Conservation (phyloP, 2,888 invertebrate species). For the Hetaerina titia region DNA sequence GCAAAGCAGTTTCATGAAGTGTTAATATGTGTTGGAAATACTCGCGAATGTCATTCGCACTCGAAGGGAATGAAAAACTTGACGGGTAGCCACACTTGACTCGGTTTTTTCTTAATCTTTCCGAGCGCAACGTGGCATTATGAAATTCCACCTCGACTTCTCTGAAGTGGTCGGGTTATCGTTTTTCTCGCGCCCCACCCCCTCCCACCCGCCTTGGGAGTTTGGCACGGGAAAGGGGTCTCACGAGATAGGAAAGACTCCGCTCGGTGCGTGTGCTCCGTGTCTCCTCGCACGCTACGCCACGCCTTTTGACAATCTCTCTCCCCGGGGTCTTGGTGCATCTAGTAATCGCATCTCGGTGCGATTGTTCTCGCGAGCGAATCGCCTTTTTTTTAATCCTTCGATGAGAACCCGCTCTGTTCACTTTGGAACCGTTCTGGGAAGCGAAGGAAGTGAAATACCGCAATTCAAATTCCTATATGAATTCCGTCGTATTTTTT, state of each 20-base stretch:
- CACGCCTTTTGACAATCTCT: neutral
- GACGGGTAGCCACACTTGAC: too few relatives aligned
- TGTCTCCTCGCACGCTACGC: neutral
- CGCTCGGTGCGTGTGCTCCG: neutral
- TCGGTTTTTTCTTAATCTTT: too few relatives aligned
- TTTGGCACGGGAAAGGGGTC: neutral
- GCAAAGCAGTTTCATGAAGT: too few relatives aligned
- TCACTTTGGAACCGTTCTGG: neutral
- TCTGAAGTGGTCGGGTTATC: neutral
- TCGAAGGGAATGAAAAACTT: too few relatives aligned
- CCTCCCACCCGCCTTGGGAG: neutral
- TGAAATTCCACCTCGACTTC: too few relatives aligned
- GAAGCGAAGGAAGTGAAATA: neutral
- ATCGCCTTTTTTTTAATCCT: neutral
- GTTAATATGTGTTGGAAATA: too few relatives aligned
- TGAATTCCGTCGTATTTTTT: neutral
- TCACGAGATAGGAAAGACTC: neutral
- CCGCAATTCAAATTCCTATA: neutral
- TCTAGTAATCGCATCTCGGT: neutral
- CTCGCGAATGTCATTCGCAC: too few relatives aligned
- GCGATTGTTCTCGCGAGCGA: neutral
- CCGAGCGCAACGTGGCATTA: too few relatives aligned
- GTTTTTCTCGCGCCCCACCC: neutral
- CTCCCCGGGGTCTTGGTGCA: neutral
- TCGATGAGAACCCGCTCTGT: neutral